These are phyloP conservation scores for Triplophysa dalaica DNA, from an alignment of 2,113 vertebrate species.

Conservation along the genomic window DNA sequence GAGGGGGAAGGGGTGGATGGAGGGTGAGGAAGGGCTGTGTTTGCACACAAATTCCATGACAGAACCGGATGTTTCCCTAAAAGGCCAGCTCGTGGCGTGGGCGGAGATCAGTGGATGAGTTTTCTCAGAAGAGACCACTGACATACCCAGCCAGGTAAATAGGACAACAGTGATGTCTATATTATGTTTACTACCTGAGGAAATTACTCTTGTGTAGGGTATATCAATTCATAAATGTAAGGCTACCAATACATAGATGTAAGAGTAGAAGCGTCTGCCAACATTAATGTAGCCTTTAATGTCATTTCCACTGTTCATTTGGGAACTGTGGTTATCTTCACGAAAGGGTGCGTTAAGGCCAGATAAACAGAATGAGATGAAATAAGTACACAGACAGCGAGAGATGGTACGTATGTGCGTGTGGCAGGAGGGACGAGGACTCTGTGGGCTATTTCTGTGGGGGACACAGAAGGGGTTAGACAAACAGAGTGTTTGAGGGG, in stretches of 20 bases:
- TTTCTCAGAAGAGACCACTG: neutral
- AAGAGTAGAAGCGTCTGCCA: neutral
- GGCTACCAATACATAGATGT: too few species aligned
- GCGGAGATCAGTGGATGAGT: constrained; percentile 19
- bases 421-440: constrained; percentile 21
- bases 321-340: constrained; percentile 44
- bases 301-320: constrained; percentile 33
- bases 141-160: neutral
- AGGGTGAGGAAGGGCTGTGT: constrained; percentile 49
- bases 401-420: constrained; percentile 38
- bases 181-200: neutral
- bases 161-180: neutral
- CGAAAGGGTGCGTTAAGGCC: constrained; percentile 53
- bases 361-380: constrained; percentile 54
- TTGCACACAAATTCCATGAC: constrained; percentile 49
- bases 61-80: constrained; percentile 44
- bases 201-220: neutral
- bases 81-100: constrained; percentile 21
- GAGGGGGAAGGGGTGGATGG: constrained; percentile 40
- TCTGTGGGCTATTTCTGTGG: constrained; percentile 52
- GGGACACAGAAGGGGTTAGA: constrained; percentile 43
- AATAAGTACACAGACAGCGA: constrained; percentile 41
- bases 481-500: constrained; percentile 46
- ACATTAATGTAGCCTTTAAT: neutral
- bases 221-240: neutral